Conservation (phyloP, 2,797 vertebrate species). For the Manis pentadactyla region DNA sequence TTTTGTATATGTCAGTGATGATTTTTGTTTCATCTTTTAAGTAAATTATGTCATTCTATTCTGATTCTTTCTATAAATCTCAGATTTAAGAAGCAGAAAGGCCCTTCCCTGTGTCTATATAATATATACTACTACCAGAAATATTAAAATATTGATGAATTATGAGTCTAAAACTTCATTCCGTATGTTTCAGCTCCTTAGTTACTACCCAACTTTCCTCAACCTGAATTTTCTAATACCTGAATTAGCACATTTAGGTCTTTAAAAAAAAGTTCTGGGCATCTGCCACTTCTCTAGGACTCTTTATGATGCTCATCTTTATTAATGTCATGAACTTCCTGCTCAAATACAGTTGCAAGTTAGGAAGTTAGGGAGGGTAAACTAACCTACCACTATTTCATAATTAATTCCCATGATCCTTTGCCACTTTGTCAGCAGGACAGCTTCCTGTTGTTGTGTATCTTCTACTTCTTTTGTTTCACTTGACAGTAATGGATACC, state of each 20-base stretch:
- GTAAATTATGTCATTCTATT: conserved; percentile 5
- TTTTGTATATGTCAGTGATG: neutral
- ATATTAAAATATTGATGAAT: neutral
- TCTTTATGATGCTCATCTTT: neutral
- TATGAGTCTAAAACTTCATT: neutral
- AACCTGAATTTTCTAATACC: neutral
- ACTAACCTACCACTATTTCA: conserved; percentile 94
- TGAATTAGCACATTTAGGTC: neutral
- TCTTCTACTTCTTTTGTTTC: conserved; percentile 72
- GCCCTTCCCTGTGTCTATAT: neutral
- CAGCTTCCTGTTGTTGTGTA: conserved; percentile 84
- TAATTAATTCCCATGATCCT: conserved; percentile 92
- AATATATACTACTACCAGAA: neutral
- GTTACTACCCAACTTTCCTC: neutral
- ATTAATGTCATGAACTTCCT: neutral
- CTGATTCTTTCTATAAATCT: conserved; percentile 4
- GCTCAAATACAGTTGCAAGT: neutral
- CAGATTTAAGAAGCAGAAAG: neutral
- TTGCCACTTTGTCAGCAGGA: conserved; percentile 93
- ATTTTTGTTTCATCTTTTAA: conserved; percentile 41
- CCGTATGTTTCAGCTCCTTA: neutral
- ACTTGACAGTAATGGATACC: conserved; percentile 76
- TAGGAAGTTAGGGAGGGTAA: neutral
- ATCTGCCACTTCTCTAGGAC: conserved; percentile 27
- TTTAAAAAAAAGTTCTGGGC: neutral